Base-by-base conservation (phyloP, 2,888 invertebrate species). In the Digitonthophagus gazella region DNA sequence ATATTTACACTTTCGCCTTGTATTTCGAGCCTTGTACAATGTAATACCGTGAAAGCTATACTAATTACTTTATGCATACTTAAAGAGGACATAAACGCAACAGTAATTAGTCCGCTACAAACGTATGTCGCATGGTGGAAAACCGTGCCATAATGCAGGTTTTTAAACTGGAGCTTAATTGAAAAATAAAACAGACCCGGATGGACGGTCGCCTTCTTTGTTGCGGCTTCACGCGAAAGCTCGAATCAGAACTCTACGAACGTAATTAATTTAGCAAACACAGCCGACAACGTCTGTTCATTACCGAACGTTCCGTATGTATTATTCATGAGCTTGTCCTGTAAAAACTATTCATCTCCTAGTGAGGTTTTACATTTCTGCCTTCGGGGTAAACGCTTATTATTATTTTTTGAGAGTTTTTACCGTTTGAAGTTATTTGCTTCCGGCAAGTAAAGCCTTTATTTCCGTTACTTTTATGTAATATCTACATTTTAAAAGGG, bases 1-100 rank as follows among this genome's bases (percentile, higher is more conserved):
- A 44, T 44, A 44, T 44, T 44, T 44, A 44, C 28, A 11, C 28
- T 11, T 44, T 44, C 28, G 6, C 6, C 28, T 44, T 44, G 28
- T 44, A 44, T n/a, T n/a, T n/a, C n/a, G n/a, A n/a, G n/a, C n/a
- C n/a, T n/a, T n/a, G 28, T 44, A 44, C 8, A 6, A 44, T 44
- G 57, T 56, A 55, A 67, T 22, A 15, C 68, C 20, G 58, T 66
- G 68, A 69, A 69, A 69, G 68, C 66, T 66, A 69, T 63, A 61
- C 66, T 69, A 69, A 69, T 69, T 69, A 69, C 65, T 55, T 68
- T 65, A 44, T 65, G 65, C 65, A 69, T 69, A 69, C 61, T 69
- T 66, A 69, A 69, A 58, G 66, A 19, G 15, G 55, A 65, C 61
- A 44, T 66, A 61, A 69, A 61, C 61, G 66, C 61, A 61, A 55